A percentile compares a stretch with the other conserved stretches of the same genome.
Evolutionary conservation across 2,113 vertebrate species (phyloP).

Genomic region (Pelecanus crispus): DNA sequence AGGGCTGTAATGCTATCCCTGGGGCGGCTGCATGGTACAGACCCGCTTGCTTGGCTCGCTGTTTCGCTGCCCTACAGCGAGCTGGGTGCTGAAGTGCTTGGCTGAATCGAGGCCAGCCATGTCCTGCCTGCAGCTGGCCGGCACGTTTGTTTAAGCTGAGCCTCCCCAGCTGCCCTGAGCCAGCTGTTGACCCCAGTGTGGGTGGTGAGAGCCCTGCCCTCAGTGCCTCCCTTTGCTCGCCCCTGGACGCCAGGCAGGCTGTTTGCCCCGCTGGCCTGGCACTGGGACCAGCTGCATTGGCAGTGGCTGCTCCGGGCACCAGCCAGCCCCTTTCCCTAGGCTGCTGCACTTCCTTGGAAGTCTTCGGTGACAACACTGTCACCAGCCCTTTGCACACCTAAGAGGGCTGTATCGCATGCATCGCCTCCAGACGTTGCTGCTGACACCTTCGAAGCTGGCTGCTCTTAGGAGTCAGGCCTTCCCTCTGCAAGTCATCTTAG

Average conservation of each 20-base stretch:
- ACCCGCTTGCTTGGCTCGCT: fast-evolving
- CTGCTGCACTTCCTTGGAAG: neutral
- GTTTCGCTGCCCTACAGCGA: neutral
- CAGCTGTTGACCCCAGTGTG: neutral
- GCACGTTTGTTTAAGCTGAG: too few species aligned
- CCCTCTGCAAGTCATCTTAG: fast-evolving
- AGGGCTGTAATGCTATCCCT: neutral
- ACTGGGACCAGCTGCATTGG: fast-evolving
- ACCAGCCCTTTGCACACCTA: neutral
- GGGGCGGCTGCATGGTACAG: fast-evolving
- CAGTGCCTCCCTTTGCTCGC: neutral
- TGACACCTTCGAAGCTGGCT: neutral
- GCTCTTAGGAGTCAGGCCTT: neutral
- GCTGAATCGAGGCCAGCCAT: neutral
- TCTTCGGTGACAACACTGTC: neutral
- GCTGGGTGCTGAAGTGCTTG: neutral
- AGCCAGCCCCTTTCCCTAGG: neutral
- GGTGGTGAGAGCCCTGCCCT: neutral
- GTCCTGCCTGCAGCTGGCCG: neutral
- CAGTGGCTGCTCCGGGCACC: neutral
- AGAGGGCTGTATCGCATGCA: fast-evolving
- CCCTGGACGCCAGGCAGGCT: neutral
- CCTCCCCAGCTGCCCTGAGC: too few species aligned
- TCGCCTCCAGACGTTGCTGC: neutral
- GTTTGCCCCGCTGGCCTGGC: neutral